These are phyloP conservation scores for Trematocara unimaculatum DNA, from an alignment of 2,113 vertebrate genomes.

Conservation along the genomic window DNA sequence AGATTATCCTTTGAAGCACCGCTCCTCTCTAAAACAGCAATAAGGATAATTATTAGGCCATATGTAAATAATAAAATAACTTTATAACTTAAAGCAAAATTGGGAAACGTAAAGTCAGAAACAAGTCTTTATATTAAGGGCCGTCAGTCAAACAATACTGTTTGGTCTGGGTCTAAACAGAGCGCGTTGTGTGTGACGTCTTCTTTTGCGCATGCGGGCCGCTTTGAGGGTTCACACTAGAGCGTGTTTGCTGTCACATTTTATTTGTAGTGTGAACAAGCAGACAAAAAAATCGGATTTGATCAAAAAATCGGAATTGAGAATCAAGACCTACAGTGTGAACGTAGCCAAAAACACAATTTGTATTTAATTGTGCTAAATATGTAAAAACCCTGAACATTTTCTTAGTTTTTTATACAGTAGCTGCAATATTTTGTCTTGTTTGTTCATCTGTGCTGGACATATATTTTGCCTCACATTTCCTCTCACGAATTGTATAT, in stretches of 20 bases:
- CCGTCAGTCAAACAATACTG: not conserved
- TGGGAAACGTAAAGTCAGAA: accelerated
- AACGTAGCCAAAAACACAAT: not conserved
- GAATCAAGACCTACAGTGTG: accelerated
- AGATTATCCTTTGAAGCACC: not conserved
- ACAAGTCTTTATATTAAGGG: not conserved
- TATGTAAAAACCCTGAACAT: not conserved
- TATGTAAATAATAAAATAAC: not conserved
- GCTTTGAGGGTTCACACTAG: not conserved
- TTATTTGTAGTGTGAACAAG: not conserved
- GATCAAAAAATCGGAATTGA: not conserved
- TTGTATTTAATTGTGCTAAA: not conserved
- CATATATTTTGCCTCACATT: not conserved
- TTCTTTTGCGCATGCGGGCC: accelerated
- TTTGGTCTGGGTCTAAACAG: accelerated
- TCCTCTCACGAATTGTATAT: not conserved
- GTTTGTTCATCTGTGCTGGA: not conserved
- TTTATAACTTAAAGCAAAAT: not conserved
- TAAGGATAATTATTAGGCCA: not conserved
- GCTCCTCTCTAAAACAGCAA: not conserved
- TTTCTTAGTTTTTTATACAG: not conserved
- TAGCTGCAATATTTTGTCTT: not conserved
- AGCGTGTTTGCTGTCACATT: accelerated
- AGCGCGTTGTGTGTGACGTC: not conserved
- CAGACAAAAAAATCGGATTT: not conserved